Conservation (phyloP, 2,113 vertebrate genomes). For the Anarrhichthys ocellatus region DNA sequence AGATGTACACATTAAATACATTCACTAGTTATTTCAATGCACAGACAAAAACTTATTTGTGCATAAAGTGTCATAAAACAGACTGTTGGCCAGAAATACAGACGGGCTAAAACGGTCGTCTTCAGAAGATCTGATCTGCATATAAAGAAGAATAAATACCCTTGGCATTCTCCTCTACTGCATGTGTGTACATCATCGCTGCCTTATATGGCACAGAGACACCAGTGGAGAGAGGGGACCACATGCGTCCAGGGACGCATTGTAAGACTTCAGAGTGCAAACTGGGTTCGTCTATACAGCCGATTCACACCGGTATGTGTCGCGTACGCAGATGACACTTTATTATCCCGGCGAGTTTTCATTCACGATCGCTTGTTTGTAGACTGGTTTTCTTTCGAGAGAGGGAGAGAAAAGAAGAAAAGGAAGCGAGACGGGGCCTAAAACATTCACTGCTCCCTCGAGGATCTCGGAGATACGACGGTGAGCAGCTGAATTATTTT, state of each 20-base stretch:
- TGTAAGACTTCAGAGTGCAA: conserved; percentile 83
- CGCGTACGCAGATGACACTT: conserved; percentile 29
- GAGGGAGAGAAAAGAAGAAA: conserved; percentile 40
- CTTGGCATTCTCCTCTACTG: conserved; percentile 45
- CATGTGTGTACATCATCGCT: conserved; percentile 40
- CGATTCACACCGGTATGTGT: conserved; percentile 14
- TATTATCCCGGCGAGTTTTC: conserved; percentile 17
- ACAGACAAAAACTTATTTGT: conserved; percentile 62
- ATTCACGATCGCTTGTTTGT: not conserved
- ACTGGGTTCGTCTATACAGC: conserved; percentile 52
- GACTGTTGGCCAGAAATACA: conserved; percentile 48
- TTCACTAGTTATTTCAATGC: conserved; percentile 65
- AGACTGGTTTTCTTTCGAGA: conserved; percentile 18
- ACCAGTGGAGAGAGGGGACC: conserved; percentile 44
- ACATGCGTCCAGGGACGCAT: conserved; percentile 56
- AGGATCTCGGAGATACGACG: conserved; percentile 16
- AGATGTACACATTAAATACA: conserved; percentile 70
- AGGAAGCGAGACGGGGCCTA: conserved; percentile 13
- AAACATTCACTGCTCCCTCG: conserved; percentile 17
- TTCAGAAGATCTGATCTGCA: conserved; percentile 58
- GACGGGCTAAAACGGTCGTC: conserved; percentile 63
- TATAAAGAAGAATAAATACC: conserved; percentile 66
- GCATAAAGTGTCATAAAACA: conserved; percentile 60
- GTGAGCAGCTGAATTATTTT: conserved; percentile 22
- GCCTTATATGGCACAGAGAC: conserved; percentile 49